These are phyloP conservation scores for Merluccius polli DNA, from an alignment of 2,797 vertebrate genomes.

Conservation along the genomic window DNA sequence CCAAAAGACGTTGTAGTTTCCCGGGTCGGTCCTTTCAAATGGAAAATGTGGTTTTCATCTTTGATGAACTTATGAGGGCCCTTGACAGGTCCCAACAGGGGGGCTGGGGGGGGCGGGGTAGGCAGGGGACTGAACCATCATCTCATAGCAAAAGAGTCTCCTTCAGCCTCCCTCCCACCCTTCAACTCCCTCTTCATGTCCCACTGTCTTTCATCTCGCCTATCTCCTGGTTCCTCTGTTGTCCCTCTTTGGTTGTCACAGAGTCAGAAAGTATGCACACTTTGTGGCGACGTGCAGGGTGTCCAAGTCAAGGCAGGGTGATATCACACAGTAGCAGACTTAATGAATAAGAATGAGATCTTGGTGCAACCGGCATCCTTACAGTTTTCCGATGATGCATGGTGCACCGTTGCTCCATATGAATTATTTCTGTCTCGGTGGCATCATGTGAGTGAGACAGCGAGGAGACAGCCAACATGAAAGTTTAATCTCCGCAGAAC, in stretches of 20 bases:
- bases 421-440: conserved; percentile 50
- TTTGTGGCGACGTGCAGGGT: conserved; percentile 21
- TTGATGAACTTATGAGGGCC: conserved; percentile 76
- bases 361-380: conserved; percentile 54
- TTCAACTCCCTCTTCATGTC: conserved; percentile 22
- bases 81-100: conserved; percentile 58
- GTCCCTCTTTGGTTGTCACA: neutral
- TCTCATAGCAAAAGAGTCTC: conserved; percentile 3
- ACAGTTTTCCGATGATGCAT: conserved; percentile 60
- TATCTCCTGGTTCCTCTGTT: neutral
- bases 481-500: conserved; percentile 71
- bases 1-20: conserved; percentile 61
- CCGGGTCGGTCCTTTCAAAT: conserved; percentile 68
- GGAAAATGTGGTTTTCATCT: conserved; percentile 71
- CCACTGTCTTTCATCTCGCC: neutral
- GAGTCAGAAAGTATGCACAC: conserved; percentile 24
- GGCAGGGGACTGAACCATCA: conserved; percentile 29
- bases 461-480: conserved; percentile 51
- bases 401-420: conserved; percentile 46
- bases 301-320: neutral
- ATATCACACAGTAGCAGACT: neutral
- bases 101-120: conserved; percentile 10
- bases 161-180: neutral
- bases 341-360: conserved; percentile 24
- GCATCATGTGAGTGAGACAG: conserved; percentile 51